These are phyloP conservation scores for Trichosurus vulpecula DNA, from an alignment of 2,797 vertebrate genomes.

Conservation along the genomic window DNA sequence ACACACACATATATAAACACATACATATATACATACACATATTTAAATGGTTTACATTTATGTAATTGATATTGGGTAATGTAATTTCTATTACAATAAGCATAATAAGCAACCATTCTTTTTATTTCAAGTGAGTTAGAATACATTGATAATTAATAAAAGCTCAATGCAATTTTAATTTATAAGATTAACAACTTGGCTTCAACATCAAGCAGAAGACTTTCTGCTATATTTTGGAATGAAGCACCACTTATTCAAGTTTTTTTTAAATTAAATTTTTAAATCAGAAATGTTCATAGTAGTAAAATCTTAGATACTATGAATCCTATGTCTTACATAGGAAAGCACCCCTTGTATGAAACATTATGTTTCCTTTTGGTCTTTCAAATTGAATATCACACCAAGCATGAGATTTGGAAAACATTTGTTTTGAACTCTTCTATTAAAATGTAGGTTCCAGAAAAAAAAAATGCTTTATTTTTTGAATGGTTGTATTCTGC, in stretches of 20 bases:
- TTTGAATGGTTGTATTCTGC: neutral
- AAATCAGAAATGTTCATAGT: constrained; percentile 8
- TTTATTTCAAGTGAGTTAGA: constrained; percentile 4
- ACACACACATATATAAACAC: too few relatives aligned
- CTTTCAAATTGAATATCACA: neutral
- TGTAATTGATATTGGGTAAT: constrained; percentile 4
- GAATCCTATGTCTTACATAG: neutral
- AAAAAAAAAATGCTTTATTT: neutral
- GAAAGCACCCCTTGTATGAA: neutral
- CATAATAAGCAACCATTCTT: neutral
- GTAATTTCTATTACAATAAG: constrained; percentile 28
- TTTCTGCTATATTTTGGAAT: neutral
- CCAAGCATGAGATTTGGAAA: neutral
- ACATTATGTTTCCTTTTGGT: neutral
- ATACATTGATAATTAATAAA: neutral
- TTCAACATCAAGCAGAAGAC: neutral
- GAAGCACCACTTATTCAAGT: neutral
- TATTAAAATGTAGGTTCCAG: neutral
- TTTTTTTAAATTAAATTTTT: constrained; percentile 38
- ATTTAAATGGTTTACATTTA: neutral
- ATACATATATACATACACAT: neutral
- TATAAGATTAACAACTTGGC: neutral
- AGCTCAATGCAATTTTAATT: neutral
- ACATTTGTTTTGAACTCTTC: neutral
- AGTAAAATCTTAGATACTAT: constrained; percentile 28